A percentile compares a stretch with the other conserved stretches of the same genome.
These are phyloP conservation scores for Papio anubis DNA, from an alignment of 2,113 vertebrate species.

Conservation along the genomic window DNA sequence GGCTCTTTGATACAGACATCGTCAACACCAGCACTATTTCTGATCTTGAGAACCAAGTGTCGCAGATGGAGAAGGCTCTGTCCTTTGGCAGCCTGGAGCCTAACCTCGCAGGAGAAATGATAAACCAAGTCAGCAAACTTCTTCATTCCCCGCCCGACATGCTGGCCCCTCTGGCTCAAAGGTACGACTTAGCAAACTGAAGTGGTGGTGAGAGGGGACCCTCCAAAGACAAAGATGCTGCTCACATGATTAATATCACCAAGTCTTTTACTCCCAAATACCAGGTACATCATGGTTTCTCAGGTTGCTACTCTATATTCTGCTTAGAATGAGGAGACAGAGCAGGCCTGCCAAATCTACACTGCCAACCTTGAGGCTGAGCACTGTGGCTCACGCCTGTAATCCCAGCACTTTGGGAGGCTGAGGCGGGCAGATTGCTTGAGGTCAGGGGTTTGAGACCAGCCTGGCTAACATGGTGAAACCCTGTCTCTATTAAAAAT, in stretches of 20 bases:
- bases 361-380: not conserved
- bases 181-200: conserved; percentile 81
- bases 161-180: conserved; percentile 86
- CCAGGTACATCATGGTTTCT: not conserved
- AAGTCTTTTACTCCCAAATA: not conserved
- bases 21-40: conserved; percentile 62
- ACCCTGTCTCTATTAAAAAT: too few species aligned
- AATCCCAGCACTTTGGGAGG: too few species aligned
- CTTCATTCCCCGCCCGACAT: conserved; percentile 81
- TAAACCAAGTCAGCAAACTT: conserved; percentile 87
- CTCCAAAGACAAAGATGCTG: not conserved
- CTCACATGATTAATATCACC: not conserved
- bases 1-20: conserved; percentile 74
- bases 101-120: conserved; percentile 79
- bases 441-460: too few species aligned
- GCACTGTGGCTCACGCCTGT: too few species aligned
- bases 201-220: not conserved
- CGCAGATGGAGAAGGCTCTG: conserved; percentile 85
- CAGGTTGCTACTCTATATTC: conserved; percentile 9
- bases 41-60: conserved; percentile 85
- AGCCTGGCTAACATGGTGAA: too few species aligned
- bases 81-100: conserved; percentile 82
- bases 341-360: not conserved
- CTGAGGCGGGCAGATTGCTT: too few species aligned
- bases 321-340: not conserved